Conservation (phyloP, 2,113 vertebrate genomes). For the Sprattus sprattus region DNA sequence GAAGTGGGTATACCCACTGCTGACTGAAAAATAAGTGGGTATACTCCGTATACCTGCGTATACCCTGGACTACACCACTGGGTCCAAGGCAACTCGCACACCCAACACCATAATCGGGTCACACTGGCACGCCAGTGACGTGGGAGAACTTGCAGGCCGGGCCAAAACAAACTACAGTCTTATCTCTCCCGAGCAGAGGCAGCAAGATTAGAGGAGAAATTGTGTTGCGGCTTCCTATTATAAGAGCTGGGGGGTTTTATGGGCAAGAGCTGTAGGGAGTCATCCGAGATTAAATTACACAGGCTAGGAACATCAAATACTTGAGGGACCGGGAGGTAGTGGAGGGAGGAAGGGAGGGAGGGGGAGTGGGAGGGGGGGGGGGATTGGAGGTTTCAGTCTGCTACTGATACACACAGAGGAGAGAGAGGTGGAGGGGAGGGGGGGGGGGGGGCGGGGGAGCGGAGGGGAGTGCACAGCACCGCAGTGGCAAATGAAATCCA, state of each 20-base stretch:
- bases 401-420: conserved; percentile 46
- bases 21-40: too few species aligned
- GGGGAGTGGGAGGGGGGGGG: background rate
- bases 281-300: conserved; percentile 72
- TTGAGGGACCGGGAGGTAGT: conserved; percentile 38
- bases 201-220: conserved; percentile 66
- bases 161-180: conserved; percentile 62
- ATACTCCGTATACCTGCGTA: too few species aligned
- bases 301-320: conserved; percentile 70
- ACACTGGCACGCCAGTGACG: background rate
- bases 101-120: background rate
- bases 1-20: too few species aligned
- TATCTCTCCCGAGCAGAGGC: conserved; percentile 67
- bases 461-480: background rate
- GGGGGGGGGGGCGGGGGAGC: background rate
- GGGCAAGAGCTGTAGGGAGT: conserved; percentile 67
- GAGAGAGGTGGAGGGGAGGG: background rate
- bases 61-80: too few species aligned
- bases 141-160: background rate
- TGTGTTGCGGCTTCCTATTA: conserved; percentile 66
- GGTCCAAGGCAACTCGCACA: background rate
- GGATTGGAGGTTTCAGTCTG: conserved; percentile 21
- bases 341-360: background rate
- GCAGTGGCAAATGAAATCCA: conserved; percentile 31
- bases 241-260: conserved; percentile 66